Base-by-base conservation (phyloP, 1,140 invertebrate species). In the Drosophila orosa region DNA sequence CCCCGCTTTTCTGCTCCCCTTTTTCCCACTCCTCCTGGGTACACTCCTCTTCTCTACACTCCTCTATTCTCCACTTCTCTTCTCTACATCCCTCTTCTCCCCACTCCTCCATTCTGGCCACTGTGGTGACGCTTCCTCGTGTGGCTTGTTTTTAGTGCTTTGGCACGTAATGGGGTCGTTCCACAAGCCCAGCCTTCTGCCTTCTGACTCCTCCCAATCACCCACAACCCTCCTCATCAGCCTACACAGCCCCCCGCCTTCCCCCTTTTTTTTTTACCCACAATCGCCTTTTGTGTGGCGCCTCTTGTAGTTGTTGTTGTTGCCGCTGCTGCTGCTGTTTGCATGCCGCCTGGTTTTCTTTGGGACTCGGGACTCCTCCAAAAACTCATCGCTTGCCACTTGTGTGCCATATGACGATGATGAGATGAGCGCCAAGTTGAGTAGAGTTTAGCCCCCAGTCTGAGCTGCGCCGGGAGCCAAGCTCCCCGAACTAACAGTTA, bases 161-260 rank as follows among this genome's bases (percentile, higher is more conserved):
- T 86, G 83, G 83, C 83, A 86, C 83, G 83, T 86, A 86, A 86
- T 86, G 83, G 83, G 83, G 83, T 86, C 83, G 83, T 58, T 65
- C 33, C 71, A 68, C 50, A 60, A 60, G 61, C 73, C 55, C 59
- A 45, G 66, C 35, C 68, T 56, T 35, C 31, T 42, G 37, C 45
- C 37, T 17, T 10, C 60, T 17, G 47, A 42, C 55, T 39, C 37
- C 57, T n/a, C 25, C 48, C 52, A 55, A 35, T 40, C 47, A 58
- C 52, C 42, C n/a, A 12, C 31, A 27, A 5, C 8, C 59, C 45
- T 40, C 27, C 44, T 40, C 15, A 22, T 35, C 58, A 25, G 39
- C 45, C 35, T 24, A 50, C 45, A 31, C 17, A 29, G 22, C 29
- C 50, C 29, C 50, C 19, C 42, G 15, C 52, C 40, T n/a, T n/a